Evolutionary conservation across 2,888 invertebrate species (phyloP), one percentile per base, ranked within the genome.

Genomic region (Mesorhabditis belari): DNA sequence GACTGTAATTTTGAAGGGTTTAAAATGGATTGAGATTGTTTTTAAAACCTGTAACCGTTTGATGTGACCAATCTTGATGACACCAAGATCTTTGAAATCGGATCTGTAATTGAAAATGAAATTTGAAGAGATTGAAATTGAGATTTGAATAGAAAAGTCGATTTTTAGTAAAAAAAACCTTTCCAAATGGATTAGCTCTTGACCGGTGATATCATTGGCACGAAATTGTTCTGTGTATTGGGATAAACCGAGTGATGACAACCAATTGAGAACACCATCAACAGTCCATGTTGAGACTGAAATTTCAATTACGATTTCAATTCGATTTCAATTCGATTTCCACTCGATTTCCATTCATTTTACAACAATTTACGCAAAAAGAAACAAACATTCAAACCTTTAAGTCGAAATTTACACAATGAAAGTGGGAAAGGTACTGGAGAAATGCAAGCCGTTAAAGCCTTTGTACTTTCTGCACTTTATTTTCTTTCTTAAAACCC

Each of bases 21-120:
- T 53, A 21, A 53, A 27, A n/a, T 24, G 25, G 26, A 21, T n/a
- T 24, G 23, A 53, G n/a, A 24, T n/a, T 53, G n/a, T n/a, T 25
- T 53, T 25, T 25, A 24, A 53, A 3, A 74, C 74, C 69, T 92
- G 87, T 72, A 96, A 90, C 79, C 95, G 87, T 84, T 95, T 95
- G 28, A 94, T 88, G 82, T 95, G 95, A 0, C 95, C 95, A 57
- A 95, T 91, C 84, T 95, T 95, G 9, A 89, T 88, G 58, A 95
- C 89, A 6, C 94, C 94, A 53, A 95, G 86, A 71, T 95, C 95
- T 81, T 84, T 84, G 50, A 85, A 78, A 71, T 85, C 85, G 55
- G 92, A 85, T 57, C 93, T 35, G n/a, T 9, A 35, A 2, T 1
- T 35, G 44, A 35, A 35, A 35, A 17, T 35, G 44, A 9, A 35